Percentiles rank a stretch among this genome's conserved stretches.
Conservation (phyloP, 2,888 invertebrate species). For the Drosophila siamana region DNA sequence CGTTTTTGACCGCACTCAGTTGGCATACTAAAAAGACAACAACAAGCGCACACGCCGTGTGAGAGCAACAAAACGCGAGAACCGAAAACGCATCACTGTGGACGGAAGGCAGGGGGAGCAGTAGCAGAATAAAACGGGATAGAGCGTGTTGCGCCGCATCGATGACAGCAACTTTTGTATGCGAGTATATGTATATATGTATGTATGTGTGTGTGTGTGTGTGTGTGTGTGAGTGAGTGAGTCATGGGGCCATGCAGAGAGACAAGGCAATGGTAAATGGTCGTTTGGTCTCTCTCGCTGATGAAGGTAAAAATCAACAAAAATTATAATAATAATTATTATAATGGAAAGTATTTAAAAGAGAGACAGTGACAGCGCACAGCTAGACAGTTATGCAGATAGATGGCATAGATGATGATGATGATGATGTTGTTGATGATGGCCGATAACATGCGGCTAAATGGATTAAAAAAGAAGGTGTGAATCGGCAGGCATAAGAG, state of each 20-base stretch:
- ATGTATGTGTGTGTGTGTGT: conserved; percentile 21
- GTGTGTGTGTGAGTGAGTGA: conserved; percentile 48
- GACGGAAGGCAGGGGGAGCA: neutral
- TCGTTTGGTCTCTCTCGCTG: conserved; percentile 34
- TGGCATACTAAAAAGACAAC: conserved; percentile 56
- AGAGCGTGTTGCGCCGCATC: conserved; percentile 4
- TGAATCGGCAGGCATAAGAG: conserved; percentile 32
- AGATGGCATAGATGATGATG: conserved; percentile 39
- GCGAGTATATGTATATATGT: conserved; percentile 6
- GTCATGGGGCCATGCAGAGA: conserved; percentile 54
- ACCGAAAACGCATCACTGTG: conserved; percentile 40
- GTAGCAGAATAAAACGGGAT: conserved; percentile 1
- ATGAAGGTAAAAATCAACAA: conserved; percentile 67
- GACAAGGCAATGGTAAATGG: conserved; percentile 52
- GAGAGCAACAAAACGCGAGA: conserved; percentile 39
- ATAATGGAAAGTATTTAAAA: conserved; percentile 79
- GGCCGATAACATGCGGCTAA: conserved; percentile 75
- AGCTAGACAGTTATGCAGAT: conserved; percentile 44
- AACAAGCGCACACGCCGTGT: conserved; percentile 33
- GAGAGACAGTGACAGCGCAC: conserved; percentile 32
- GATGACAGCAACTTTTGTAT: conserved; percentile 46
- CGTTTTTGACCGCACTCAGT: conserved; percentile 68
- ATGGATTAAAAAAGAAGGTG: conserved; percentile 69
- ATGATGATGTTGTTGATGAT: conserved; percentile 54
- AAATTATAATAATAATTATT: conserved; percentile 64